Evolutionary conservation across 2,888 invertebrate genomes (phyloP).

Genomic region (Odontomyia ornata): DNA sequence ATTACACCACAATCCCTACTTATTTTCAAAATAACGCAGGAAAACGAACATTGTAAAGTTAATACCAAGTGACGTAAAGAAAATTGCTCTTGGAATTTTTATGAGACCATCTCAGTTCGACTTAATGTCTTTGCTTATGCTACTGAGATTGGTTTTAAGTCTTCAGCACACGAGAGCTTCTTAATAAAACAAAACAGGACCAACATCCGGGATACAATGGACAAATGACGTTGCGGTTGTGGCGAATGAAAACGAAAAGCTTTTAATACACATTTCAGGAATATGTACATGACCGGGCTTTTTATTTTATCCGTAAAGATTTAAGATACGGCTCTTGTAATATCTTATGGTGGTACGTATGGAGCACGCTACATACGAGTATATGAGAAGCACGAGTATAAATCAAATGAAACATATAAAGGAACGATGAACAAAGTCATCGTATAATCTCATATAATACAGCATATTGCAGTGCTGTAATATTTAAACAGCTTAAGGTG

Average conservation of each 20-base stretch:
- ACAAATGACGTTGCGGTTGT: slow-evolving; percentile 7
- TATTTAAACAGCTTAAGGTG: no score
- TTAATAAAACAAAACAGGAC: slow-evolving; percentile 32
- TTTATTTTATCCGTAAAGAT: slow-evolving; percentile 23
- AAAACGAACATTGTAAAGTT: slow-evolving; percentile 47
- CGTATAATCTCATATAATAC: no score
- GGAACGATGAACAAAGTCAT: no score
- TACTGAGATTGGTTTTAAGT: slow-evolving; percentile 45
- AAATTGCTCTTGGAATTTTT: slow-evolving; percentile 49
- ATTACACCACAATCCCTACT: neutral
- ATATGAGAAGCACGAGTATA: no score
- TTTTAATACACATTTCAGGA: slow-evolving; percentile 38
- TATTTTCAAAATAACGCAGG: slow-evolving; percentile 8
- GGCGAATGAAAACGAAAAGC: slow-evolving; percentile 18
- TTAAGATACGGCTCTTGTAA: neutral
- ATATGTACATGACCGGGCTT: slow-evolving; percentile 19
- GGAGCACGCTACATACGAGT: no score
- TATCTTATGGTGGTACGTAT: neutral
- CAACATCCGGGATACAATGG: neutral
- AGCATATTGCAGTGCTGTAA: no score
- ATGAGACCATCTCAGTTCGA: slow-evolving; percentile 47
- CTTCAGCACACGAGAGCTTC: slow-evolving; percentile 39
- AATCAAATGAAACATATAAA: no score
- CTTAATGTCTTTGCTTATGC: slow-evolving; percentile 44
- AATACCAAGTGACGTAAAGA: slow-evolving; percentile 47